Evolutionary conservation across 1,140 invertebrate species (phyloP).

Genomic region (Anastatus disparis): DNA sequence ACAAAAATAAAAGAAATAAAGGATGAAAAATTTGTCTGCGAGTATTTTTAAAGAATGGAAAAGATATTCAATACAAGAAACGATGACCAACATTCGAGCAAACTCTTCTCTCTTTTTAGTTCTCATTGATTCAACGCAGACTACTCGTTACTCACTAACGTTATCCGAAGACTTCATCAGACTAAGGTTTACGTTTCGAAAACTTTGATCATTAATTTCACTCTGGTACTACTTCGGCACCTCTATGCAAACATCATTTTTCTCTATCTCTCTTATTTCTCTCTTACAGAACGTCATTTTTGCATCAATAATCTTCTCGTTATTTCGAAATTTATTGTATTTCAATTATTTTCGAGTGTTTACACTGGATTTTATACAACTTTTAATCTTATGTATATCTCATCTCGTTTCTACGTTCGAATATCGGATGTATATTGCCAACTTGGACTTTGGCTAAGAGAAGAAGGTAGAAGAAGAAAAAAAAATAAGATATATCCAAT

Average conservation of each 20-base stretch:
- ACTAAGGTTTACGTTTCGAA: slow-evolving; percentile 21
- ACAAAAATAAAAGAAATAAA: too few relatives aligned
- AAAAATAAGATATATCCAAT: neutral
- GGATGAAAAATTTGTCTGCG: too few relatives aligned
- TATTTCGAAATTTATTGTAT: neutral
- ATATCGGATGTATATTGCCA: neutral
- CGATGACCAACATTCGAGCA: too few relatives aligned
- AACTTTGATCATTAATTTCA: slow-evolving; percentile 36
- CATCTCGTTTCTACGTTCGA: neutral
- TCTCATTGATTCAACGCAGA: neutral
- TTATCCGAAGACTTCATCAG: slow-evolving; percentile 25
- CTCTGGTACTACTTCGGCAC: neutral
- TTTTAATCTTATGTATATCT: neutral
- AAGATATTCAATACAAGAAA: slow-evolving; percentile 14
- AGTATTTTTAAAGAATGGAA: too few relatives aligned
- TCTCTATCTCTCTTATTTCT: neutral
- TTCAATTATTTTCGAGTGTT: too few relatives aligned
- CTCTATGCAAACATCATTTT: too few relatives aligned
- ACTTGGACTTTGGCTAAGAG: neutral
- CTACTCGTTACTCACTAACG: slow-evolving; percentile 25
- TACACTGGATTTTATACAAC: too few relatives aligned
- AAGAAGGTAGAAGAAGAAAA: neutral
- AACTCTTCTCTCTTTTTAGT: too few relatives aligned
- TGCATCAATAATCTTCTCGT: neutral
- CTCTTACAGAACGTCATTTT: neutral